These are phyloP conservation scores for Papilio demoleus DNA, from an alignment of 2,888 invertebrate genomes.

Conservation along the genomic window DNA sequence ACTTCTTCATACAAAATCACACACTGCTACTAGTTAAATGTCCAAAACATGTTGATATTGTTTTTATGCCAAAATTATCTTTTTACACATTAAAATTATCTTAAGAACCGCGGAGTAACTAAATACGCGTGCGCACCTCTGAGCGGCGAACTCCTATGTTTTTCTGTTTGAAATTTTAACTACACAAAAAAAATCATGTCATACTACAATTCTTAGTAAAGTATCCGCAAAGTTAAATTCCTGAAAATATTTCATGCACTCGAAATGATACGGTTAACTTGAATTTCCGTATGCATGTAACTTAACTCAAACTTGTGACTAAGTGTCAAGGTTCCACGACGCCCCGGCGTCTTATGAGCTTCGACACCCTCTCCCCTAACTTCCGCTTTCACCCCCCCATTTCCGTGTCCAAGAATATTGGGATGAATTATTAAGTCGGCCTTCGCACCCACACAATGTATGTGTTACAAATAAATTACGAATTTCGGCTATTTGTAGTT, in stretches of 20 bases:
- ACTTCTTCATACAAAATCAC: too few relatives aligned
- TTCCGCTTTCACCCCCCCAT: constrained; percentile 4
- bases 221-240: too few relatives aligned
- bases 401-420: constrained; percentile 16
- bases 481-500: background rate
- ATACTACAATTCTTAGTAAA: too few relatives aligned
- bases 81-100: too few relatives aligned
- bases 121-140: too few relatives aligned
- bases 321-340: constrained; percentile 12
- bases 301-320: constrained; percentile 15
- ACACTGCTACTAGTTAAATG: too few relatives aligned
- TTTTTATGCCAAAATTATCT: too few relatives aligned
- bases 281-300: constrained; percentile 5
- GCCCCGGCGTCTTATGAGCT: constrained; percentile 10
- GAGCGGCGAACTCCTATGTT: too few relatives aligned
- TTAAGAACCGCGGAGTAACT: too few relatives aligned
- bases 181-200: too few relatives aligned
- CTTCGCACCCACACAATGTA: constrained; percentile 16
- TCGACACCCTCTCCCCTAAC: background rate
- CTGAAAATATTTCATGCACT: constrained; percentile 3
- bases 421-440: constrained; percentile 19
- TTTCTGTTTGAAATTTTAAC: too few relatives aligned
- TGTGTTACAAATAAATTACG: background rate
- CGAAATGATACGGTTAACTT: background rate
- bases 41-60: too few relatives aligned